A percentile compares a stretch with the other conserved stretches of the same genome.
phyloP scores from a whole-genome alignment of 1,140 invertebrate genomes.

The Frieseomelitta varia region DNA sequence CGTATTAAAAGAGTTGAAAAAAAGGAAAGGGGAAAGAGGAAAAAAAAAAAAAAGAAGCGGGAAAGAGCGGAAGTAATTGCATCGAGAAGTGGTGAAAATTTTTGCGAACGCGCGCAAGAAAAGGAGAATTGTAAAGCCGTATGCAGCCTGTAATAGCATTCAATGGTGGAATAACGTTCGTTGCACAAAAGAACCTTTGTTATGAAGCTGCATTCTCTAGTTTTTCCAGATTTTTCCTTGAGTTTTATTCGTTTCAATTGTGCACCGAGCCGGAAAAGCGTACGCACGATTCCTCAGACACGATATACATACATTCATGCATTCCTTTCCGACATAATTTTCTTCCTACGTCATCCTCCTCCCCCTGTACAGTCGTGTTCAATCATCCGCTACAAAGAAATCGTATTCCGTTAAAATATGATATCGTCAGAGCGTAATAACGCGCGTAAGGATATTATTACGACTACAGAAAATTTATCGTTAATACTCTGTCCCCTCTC shows the following conservation, averaged over 20 bases:
- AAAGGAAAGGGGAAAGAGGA: neutral
- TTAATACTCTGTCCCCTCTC: neutral
- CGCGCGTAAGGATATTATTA: neutral
- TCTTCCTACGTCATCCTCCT: slow-evolving; percentile 21
- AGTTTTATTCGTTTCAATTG: slow-evolving; percentile 51
- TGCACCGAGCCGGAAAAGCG: slow-evolving; percentile 27
- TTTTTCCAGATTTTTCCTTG: slow-evolving; percentile 42
- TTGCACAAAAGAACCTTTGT: slow-evolving; percentile 45
- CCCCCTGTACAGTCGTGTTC: slow-evolving; percentile 17
- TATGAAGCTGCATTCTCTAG: slow-evolving; percentile 35
- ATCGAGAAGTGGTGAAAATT: slow-evolving; percentile 6
- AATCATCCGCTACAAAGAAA: slow-evolving; percentile 31
- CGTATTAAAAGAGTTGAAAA: neutral
- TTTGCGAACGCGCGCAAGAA: slow-evolving; percentile 5
- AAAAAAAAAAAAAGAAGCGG: neutral
- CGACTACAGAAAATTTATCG: neutral
- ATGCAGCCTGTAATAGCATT: slow-evolving; percentile 38
- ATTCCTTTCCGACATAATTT: slow-evolving; percentile 37
- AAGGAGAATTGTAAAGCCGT: slow-evolving; percentile 25
- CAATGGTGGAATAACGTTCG: slow-evolving; percentile 46
- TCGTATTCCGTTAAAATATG: slow-evolving; percentile 17
- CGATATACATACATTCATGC: slow-evolving; percentile 52
- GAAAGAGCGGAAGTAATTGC: slow-evolving; percentile 7
- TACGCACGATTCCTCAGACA: slow-evolving; percentile 36
- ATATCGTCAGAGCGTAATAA: slow-evolving; percentile 9